Conservation (phyloP, 2,888 invertebrate species). For the Acanthosoma haemorrhoidale region DNA sequence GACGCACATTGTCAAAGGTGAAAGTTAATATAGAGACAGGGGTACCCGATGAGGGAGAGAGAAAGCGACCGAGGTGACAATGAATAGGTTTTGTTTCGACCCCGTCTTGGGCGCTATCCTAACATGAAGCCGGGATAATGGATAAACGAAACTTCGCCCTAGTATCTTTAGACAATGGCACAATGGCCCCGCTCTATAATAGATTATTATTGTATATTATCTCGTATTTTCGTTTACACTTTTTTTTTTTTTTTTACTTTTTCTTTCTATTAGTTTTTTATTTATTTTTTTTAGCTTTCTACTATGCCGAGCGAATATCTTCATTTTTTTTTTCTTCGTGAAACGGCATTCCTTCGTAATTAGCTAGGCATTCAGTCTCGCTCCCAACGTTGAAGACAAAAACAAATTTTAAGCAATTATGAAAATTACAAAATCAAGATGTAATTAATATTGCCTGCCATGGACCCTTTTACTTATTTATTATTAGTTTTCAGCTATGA, state of each 20-base stretch:
- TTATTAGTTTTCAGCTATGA: no score
- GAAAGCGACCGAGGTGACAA: neutral
- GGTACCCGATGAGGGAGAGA: neutral
- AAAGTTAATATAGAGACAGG: conserved; percentile 2
- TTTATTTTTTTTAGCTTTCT: neutral
- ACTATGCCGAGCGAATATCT: no score
- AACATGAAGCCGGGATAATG: neutral
- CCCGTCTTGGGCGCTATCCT: no score
- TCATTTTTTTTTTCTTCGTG: no score
- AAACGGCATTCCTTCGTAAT: no score
- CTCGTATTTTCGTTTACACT: neutral
- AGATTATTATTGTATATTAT: conserved; percentile 2
- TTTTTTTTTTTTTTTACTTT: neutral
- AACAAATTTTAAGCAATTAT: no score
- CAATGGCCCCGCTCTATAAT: neutral
- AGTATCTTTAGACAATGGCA: neutral
- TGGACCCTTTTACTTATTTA: no score
- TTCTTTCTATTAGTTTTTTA: neutral
- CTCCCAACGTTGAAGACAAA: no score
- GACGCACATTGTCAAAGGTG: neutral
- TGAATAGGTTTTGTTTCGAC: neutral
- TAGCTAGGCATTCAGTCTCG: no score
- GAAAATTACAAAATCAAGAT: no score
- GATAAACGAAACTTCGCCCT: neutral
- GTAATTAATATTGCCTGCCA: no score